phyloP scores from a whole-genome alignment of 1,140 invertebrate species.

The Atta colombica region DNA sequence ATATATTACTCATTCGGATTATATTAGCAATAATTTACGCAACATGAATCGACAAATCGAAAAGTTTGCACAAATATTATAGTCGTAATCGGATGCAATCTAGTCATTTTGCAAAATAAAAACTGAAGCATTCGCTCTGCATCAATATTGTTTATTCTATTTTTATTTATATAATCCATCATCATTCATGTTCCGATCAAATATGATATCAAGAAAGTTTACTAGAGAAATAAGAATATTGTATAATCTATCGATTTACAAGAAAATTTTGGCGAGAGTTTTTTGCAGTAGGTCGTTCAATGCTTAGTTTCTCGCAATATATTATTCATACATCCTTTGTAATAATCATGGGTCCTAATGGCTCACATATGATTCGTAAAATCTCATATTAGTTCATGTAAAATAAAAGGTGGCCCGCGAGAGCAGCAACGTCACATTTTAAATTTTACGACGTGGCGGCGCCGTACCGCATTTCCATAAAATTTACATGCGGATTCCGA shows the following conservation, averaged over 20 bases:
- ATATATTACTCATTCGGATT: neutral
- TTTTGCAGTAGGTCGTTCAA: neutral
- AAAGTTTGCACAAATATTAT: neutral
- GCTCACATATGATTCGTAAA: conserved; percentile 35
- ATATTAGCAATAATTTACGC: conserved; percentile 21
- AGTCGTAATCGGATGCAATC: neutral
- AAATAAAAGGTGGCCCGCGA: conserved; percentile 37
- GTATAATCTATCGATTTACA: neutral
- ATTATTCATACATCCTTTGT: conserved; percentile 42
- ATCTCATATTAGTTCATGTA: conserved; percentile 37
- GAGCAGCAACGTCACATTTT: conserved; percentile 36
- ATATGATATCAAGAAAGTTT: neutral
- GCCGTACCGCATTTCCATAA: conserved; percentile 47
- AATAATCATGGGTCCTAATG: conserved; percentile 49
- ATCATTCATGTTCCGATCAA: neutral
- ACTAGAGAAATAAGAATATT: conserved; percentile 26
- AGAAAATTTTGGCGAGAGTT: neutral
- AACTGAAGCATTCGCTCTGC: neutral
- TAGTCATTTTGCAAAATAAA: conserved; percentile 1
- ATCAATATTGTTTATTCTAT: neutral
- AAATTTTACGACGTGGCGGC: conserved; percentile 39
- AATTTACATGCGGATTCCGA: conserved; percentile 51
- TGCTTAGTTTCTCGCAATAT: neutral
- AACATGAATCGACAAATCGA: neutral
- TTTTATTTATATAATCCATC: conserved; percentile 35